Evolutionary conservation across 2,888 invertebrate genomes (phyloP).

Genomic region (Ophonus ardosiacus): DNA sequence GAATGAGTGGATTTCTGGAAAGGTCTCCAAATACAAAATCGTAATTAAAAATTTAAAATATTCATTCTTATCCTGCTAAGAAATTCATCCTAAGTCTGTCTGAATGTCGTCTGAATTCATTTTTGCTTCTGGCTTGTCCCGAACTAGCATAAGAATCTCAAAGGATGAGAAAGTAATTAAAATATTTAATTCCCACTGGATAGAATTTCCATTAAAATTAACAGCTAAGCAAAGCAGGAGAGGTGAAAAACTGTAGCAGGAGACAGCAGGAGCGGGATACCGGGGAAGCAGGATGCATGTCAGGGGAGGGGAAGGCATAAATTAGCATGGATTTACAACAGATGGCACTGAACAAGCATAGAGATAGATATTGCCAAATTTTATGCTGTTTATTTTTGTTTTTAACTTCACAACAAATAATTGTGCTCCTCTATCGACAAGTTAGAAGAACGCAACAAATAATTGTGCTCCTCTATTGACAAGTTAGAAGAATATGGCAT

Average conservation of each 20-base stretch:
- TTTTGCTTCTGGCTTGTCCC: neutral
- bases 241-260: constrained; percentile 14
- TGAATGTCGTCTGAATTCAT: constrained; percentile 32
- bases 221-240: constrained; percentile 26
- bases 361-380: neutral
- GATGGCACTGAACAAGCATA: constrained; percentile 3
- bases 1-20: neutral
- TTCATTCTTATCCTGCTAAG: constrained; percentile 35
- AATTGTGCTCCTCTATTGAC: too few relatives aligned
- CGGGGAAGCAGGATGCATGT: neutral
- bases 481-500: too few relatives aligned
- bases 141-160: constrained; percentile 48
- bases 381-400: neutral
- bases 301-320: constrained; percentile 11
- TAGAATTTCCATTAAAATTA: constrained; percentile 58
- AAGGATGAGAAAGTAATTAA: constrained; percentile 57
- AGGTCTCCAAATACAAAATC: constrained; percentile 31
- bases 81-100: constrained; percentile 32
- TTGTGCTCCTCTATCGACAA: too few relatives aligned
- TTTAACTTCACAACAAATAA: neutral
- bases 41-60: constrained; percentile 50
- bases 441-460: too few relatives aligned
- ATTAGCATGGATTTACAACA: constrained; percentile 50
- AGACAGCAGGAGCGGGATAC: neutral
- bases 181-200: constrained; percentile 57